Conservation (phyloP, 2,113 vertebrate species). For the Otis tarda region DNA sequence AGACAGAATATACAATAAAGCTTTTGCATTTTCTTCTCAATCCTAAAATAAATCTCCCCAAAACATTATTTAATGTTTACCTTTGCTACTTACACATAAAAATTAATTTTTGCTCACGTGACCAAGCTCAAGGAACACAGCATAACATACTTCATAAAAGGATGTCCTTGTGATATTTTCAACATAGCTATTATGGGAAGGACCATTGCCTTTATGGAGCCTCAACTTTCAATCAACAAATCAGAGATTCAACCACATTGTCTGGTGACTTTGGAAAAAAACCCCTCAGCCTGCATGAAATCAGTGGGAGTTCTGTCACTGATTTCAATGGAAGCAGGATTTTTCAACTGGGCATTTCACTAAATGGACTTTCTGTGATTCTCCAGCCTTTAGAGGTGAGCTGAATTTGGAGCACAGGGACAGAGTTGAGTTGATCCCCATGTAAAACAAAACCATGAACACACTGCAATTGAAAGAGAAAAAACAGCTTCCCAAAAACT, state of each 20-base stretch:
- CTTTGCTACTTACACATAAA: not conserved
- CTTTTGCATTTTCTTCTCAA: not conserved
- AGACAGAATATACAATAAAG: not conserved
- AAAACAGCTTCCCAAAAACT: not conserved
- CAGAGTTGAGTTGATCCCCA: not conserved
- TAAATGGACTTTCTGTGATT: not conserved
- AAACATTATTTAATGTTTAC: not conserved
- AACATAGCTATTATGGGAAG: not conserved
- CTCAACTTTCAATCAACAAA: not conserved
- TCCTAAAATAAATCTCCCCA: not conserved
- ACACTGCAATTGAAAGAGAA: not conserved
- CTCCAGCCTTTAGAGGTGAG: not conserved
- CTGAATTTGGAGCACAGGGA: not conserved
- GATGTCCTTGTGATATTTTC: not conserved
- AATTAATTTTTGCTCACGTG: not conserved
- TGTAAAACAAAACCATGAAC: not conserved
- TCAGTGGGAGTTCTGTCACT: not conserved
- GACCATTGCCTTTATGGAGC: not conserved
- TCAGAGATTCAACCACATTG: not conserved
- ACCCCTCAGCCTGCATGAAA: not conserved
- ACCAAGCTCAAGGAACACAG: not conserved
- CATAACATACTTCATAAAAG: not conserved
- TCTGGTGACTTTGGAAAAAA: not conserved
- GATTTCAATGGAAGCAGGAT: not conserved
- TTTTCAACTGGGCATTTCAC: not conserved